Percentiles rank a stretch among this genome's conserved stretches.
These are phyloP conservation scores for Micropoecilia bifurca DNA, from an alignment of 2,797 vertebrate species.

Conservation along the genomic window DNA sequence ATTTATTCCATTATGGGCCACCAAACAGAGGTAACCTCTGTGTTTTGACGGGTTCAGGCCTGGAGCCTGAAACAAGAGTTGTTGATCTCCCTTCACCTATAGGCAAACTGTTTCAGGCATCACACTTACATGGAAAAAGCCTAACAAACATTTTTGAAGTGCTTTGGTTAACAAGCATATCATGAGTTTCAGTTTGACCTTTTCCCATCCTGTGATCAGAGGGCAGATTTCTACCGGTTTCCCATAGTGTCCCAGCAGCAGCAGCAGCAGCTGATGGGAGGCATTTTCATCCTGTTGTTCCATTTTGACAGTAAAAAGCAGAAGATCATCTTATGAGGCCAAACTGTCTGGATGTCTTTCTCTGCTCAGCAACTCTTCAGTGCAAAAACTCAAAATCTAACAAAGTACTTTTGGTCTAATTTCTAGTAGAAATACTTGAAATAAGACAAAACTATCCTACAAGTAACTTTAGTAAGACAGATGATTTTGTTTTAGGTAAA, in stretches of 20 bases:
- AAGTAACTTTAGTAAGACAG: too few relatives aligned
- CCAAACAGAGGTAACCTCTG: constrained; percentile 58
- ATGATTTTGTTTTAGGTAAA: too few relatives aligned
- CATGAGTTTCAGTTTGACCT: neutral
- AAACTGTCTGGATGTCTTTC: neutral
- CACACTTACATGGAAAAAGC: neutral
- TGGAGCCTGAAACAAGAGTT: constrained; percentile 14
- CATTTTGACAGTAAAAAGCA: constrained; percentile 34
- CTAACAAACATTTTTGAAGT: neutral
- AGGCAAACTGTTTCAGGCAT: neutral
- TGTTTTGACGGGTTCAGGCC: constrained; percentile 9
- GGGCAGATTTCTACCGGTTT: constrained; percentile 23
- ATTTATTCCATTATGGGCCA: constrained; percentile 41
- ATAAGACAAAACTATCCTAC: too few relatives aligned
- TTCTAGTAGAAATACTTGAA: too few relatives aligned
- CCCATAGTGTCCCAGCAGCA: constrained; percentile 22
- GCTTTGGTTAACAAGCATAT: constrained; percentile 1
- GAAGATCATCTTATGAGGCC: constrained; percentile 19
- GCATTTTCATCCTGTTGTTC: constrained; percentile 62
- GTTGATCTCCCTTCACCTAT: neutral
- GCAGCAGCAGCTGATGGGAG: constrained; percentile 14
- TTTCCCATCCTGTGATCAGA: neutral
- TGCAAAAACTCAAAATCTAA: neutral
- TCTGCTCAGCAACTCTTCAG: neutral
- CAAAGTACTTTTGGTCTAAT: too few relatives aligned